Base-by-base conservation (phyloP, 2,113 vertebrate species). In the Passer montanus region DNA sequence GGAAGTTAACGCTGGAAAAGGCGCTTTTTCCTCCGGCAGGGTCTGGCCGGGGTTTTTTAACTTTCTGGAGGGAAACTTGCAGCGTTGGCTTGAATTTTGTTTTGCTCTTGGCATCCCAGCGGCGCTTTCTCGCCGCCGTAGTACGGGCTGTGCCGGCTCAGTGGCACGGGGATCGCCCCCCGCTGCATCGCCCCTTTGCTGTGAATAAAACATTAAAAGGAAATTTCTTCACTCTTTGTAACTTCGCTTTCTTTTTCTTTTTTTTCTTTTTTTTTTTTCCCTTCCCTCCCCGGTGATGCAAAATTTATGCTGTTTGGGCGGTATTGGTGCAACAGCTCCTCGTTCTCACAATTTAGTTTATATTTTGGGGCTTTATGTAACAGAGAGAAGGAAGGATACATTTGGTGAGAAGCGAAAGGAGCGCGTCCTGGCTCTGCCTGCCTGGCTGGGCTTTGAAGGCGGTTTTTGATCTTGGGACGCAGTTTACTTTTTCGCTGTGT, bases 141-240 rank as follows among this genome's bases (percentile, higher is more conserved):
- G 52, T 20, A 44, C 28, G 63, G 77, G 60, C 60, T 66, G 86
- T 53, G 86, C 79, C 22, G 46, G 46, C 24, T 82, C 52, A 17
- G 60, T 10, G 68, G 92, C 87, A 62, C 26, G 3, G 72, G 76
- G 20, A 76, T 89, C 68, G 21, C 35, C 47, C 75, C 72, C 35
- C 72, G 49, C 76, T 11, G 53, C 76, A 86, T 76, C 72, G 14
- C 31, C 53, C 16, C 35, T 56, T 56, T 18, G 44, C 59, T 39
- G 72, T 94, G 92, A 96, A 94, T 95, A 94, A 94, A 94, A 95
- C 80, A 89, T 93, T 68, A 89, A 68, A 95, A 89, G 80, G 27
- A 72, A 76, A 64, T 69, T 20, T 76, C 15, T 55, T 68, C 63
- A 21, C 37, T 56, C 35, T 44, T 60, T 56, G 24, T 50, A 93